Evolutionary conservation across 2,797 vertebrate species (phyloP), one percentile per base, ranked within the genome.

Genomic region (Chloroceryle inda): DNA sequence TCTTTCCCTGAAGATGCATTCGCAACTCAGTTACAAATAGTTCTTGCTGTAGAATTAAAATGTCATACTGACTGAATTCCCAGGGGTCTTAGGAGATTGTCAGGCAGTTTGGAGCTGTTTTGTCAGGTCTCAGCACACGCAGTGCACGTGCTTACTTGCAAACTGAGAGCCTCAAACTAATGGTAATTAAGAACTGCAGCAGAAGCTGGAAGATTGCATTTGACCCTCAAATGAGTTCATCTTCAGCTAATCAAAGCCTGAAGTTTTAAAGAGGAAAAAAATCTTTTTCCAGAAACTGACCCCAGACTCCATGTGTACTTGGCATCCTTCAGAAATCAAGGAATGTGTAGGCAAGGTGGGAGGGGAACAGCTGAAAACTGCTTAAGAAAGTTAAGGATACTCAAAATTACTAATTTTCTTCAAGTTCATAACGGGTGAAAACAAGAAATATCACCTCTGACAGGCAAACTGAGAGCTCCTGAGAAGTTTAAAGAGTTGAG

Each of bases 171-270:
- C 49, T 18, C 69, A 77, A 81, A n/a, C 22, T 40, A 53, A 13
- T 4, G 29, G 19, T 33, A 73, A 52, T 49, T 47, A 47, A 50
- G 69, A 84, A 19, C n/a, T 55, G 44, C 9, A 16, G n/a, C 50
- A 69, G 69, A 83, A 79, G 20, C 52, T 80, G 47, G 31, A 45
- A 69, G 47, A 14, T 29, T 62, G 21, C 21, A 33, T 59, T 68
- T 86, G 47, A 75, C 78, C 78, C 75, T 93, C 56, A 86, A 1
- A 33, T 31, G 42, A 84, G 52, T 90, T 93, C 17, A 62, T 75
- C 53, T 50, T 31, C 22, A 59, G 74, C n/a, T 75, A 16, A 55
- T 42, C 4, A 72, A 92, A 85, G 26, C 9, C 17, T 76, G 45
- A 53, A 75, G 33, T 15, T 71, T 42, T 37, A 59, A 58, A n/a